Conservation (phyloP, 2,797 vertebrate genomes). For the Poeciliopsis turneri region DNA sequence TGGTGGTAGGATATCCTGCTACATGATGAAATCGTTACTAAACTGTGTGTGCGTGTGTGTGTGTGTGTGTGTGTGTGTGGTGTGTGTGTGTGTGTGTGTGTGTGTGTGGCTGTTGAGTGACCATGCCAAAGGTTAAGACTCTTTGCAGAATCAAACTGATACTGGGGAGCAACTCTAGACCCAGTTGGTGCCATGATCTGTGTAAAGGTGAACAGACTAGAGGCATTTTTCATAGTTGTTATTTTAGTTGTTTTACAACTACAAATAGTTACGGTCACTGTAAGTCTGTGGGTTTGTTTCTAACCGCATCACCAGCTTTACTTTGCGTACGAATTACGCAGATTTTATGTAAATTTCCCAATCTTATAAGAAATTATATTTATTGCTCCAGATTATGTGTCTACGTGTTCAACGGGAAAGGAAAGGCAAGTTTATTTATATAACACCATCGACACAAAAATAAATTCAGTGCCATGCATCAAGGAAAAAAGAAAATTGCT, state of each 20-base stretch:
- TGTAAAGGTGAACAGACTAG: not conserved
- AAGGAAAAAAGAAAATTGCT: not conserved
- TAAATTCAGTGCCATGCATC: not conserved
- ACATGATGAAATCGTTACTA: constrained; percentile 65
- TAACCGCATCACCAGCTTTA: not conserved
- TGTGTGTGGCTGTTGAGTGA: constrained; percentile 21
- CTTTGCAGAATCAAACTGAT: constrained; percentile 18
- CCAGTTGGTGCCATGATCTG: not conserved
- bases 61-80: not conserved
- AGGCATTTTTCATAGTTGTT: not conserved
- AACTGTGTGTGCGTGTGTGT: constrained; percentile 10
- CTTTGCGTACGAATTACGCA: not conserved
- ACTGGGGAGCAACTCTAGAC: not conserved
- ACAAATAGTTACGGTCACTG: not conserved
- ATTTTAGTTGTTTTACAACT: not conserved
- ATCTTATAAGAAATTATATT: not conserved
- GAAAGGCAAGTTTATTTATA: not conserved
- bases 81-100: not conserved
- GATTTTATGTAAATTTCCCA: not conserved
- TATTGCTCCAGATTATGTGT: not conserved
- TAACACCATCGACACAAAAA: not conserved
- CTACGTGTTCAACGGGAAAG: not conserved
- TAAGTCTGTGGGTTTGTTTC: not conserved
- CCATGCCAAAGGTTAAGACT: constrained; percentile 28
- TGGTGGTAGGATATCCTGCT: constrained; percentile 70